Conservation (phyloP, 2,113 vertebrate genomes). For the Cricetomys ansorgei region DNA sequence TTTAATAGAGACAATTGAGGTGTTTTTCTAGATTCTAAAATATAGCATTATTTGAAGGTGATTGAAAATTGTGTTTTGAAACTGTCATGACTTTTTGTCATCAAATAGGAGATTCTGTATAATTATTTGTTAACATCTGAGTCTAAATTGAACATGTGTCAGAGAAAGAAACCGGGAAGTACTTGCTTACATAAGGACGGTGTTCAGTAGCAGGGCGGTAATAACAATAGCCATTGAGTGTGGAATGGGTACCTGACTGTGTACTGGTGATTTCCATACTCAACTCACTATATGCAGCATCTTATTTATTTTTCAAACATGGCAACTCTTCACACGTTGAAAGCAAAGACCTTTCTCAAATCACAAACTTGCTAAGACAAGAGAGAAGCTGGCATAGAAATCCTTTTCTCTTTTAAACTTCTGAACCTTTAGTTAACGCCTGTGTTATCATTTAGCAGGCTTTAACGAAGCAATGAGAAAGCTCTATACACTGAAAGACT, state of each 20-base stretch:
- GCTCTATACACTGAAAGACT: conserved; percentile 11
- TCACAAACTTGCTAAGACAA: not conserved
- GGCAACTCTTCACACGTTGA: not conserved
- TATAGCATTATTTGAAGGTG: not conserved
- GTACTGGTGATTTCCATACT: no score
- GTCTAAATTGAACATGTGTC: not conserved
- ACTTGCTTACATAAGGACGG: not conserved
- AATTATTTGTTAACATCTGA: not conserved
- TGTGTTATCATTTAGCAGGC: not conserved
- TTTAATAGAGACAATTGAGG: not conserved
- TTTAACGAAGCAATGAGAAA: conserved; percentile 44
- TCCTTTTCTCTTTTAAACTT: not conserved
- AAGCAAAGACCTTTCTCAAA: not conserved
- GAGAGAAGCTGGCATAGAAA: not conserved
- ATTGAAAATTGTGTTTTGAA: conserved; percentile 13
- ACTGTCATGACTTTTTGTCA: not conserved
- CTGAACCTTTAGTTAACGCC: not conserved
- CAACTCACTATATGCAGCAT: not conserved
- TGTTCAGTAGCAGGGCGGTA: not conserved
- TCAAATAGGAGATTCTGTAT: not conserved
- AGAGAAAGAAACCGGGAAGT: not conserved
- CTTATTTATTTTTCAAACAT: not conserved
- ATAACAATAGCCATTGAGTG: not conserved
- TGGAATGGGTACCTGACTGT: not conserved
- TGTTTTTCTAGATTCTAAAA: not conserved